Conservation (phyloP, 2,888 invertebrate genomes). For the Gymnosoma rotundatum region DNA sequence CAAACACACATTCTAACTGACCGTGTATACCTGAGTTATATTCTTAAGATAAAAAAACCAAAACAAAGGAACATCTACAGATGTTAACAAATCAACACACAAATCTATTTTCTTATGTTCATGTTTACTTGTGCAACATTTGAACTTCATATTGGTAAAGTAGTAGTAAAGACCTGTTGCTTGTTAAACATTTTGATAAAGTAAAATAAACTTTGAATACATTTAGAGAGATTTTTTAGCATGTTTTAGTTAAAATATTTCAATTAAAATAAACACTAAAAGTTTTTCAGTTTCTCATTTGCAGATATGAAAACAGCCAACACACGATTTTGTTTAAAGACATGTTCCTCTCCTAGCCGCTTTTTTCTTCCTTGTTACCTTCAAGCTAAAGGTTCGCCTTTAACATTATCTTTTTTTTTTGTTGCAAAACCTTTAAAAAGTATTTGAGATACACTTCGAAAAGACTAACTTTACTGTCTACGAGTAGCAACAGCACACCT, state of each 20-base stretch:
- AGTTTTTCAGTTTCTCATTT: background rate
- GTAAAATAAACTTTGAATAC: slow-evolving; percentile 40
- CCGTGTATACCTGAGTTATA: background rate
- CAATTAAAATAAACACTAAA: background rate
- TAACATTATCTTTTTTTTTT: slow-evolving; percentile 20
- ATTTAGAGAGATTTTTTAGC: slow-evolving; percentile 24
- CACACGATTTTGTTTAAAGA: background rate
- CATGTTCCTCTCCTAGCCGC: background rate
- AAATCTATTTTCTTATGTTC: background rate
- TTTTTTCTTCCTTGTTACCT: background rate
- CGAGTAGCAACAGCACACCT: slow-evolving; percentile 36
- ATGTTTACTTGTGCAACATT: background rate
- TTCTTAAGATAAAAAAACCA: background rate
- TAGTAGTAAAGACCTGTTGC: background rate
- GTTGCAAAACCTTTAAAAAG: slow-evolving; percentile 62
- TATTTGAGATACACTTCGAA: slow-evolving; percentile 55
- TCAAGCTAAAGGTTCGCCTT: slow-evolving; percentile 51
- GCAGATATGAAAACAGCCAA: background rate
- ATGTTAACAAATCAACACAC: background rate
- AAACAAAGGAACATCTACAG: background rate
- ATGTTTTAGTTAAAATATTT: background rate
- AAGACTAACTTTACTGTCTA: slow-evolving; percentile 23
- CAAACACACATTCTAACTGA: slow-evolving; percentile 3
- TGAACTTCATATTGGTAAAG: background rate
- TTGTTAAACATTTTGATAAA: slow-evolving; percentile 27